A percentile compares a stretch with the other conserved stretches of the same genome.
Conservation (phyloP, 2,888 invertebrate species). For the Deroplatys truncata region DNA sequence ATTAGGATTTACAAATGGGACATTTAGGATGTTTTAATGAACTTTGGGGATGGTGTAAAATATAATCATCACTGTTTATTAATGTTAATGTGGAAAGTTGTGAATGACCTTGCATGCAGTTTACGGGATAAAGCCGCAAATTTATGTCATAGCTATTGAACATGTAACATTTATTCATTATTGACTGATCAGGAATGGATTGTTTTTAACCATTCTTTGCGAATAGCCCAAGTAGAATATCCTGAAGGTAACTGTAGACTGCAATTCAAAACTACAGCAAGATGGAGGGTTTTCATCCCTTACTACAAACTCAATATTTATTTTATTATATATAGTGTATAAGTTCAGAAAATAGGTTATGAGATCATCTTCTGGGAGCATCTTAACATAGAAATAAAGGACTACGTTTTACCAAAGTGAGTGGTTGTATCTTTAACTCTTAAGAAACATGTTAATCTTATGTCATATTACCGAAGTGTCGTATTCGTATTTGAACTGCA, state of each 20-base stretch:
- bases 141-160: not conserved
- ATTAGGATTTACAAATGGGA: constrained; percentile 16
- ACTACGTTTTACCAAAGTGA: too few species aligned
- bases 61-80: not conserved
- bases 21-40: not conserved
- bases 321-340: not conserved
- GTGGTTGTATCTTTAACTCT: not conserved
- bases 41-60: not conserved
- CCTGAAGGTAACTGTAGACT: not conserved
- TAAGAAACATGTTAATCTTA: not conserved
- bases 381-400: too few species aligned
- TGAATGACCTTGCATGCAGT: constrained; percentile 21
- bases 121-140: constrained; percentile 5
- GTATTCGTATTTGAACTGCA: too few species aligned
- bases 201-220: not conserved
- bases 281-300: not conserved
- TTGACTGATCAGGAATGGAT: not conserved
- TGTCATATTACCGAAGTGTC: not conserved
- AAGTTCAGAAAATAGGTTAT: not conserved
- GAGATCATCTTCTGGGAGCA: too few species aligned
- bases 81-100: not conserved
- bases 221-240: not conserved
- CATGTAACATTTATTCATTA: not conserved
- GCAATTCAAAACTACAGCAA: not conserved
- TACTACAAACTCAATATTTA: not conserved